Evolutionary conservation across 35 echinoderm and acorn worm species (phyloP), one percentile per base, ranked within the genome.

Genomic region (Hemicentrotus pulcherrimus): DNA sequence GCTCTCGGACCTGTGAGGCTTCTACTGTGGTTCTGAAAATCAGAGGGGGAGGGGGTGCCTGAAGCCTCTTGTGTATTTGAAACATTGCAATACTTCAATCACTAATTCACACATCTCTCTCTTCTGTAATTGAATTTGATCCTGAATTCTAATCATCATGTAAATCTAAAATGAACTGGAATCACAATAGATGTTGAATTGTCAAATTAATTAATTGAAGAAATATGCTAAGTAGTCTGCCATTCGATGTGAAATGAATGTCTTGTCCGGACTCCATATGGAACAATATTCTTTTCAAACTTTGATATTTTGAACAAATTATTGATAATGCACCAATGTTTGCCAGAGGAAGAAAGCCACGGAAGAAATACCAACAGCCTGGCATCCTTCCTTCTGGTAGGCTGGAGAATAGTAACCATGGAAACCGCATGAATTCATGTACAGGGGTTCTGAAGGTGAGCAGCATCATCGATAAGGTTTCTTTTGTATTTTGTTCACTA

Each of bases 391-490:
- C 65, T n/a, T n/a, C n/a, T 78, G 65, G 65, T 78, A 78, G 65
- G 8, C 22, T 78, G 19, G 2, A 78, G 65, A 78, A 78, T 78
- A 3, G 65, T 78, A 28, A 78, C 65, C 65, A 78, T 78, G 65
- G 65, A 78, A 78, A 78, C 65, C 65, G 19, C 65, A 78, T 78
- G 65, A 59, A 59, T 78, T 78, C 65, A 78, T 78, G 65, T 78
- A 78, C 65, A 78, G 4, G 65, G 28, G 22, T 78, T n/a, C 24
- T 78, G 65, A 78, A 78, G 65, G 65, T 78, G 65, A 78, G 4
- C 65, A 78, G 65, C 65, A 78, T 78, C 65, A 78, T 78, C 65
- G 65, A 78, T 78, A 22, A 78, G 65, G 65, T 78, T 78, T 78
- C 61, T 78, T 28, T 78, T 78, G 28, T n/a, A n/a, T 78, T 78